These are phyloP conservation scores for Cydia strobilella DNA, from an alignment of 1,140 invertebrate genomes.

Conservation along the genomic window DNA sequence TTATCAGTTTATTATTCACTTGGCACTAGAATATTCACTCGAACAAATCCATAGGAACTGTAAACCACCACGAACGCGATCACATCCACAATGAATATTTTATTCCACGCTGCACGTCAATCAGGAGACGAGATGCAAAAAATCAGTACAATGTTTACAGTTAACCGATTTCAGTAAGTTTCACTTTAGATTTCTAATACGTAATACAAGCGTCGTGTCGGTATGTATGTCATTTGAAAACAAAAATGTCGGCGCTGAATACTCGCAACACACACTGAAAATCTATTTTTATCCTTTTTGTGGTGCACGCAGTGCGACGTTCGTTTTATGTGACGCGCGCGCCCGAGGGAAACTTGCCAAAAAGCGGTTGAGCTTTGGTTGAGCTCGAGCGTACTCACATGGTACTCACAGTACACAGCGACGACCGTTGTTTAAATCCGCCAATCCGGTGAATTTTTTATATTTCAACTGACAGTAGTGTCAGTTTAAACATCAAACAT, in stretches of 20 bases:
- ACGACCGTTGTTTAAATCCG: conserved; percentile 67
- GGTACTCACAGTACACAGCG: too few relatives aligned
- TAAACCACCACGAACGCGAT: background rate
- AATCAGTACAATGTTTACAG: conserved; percentile 69
- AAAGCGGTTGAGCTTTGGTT: conserved; percentile 59
- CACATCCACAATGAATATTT: conserved; percentile 3
- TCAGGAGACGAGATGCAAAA: conserved; percentile 51
- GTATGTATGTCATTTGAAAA: conserved; percentile 75
- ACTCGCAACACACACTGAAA: conserved; percentile 71
- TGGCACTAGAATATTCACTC: conserved; percentile 22
- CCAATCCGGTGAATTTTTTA: conserved; percentile 52
- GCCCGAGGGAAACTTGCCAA: conserved; percentile 76
- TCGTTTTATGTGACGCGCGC: conserved; percentile 70
- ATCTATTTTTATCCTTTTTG: conserved; percentile 78
- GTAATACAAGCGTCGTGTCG: conserved; percentile 51
- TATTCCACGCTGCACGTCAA: conserved; percentile 36
- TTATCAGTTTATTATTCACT: conserved; percentile 38
- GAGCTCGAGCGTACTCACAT: conserved; percentile 54
- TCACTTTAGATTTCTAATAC: conserved; percentile 71
- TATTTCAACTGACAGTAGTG: conserved; percentile 51
- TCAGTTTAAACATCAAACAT: conserved; percentile 34
- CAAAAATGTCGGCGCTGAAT: conserved; percentile 68
- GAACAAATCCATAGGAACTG: conserved; percentile 16
- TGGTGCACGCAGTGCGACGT: conserved; percentile 59
- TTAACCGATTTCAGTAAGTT: conserved; percentile 61